Evolutionary conservation across 1,140 invertebrate genomes (phyloP), one percentile per base, ranked within the genome.

Genomic region (Theocolax elegans): DNA sequence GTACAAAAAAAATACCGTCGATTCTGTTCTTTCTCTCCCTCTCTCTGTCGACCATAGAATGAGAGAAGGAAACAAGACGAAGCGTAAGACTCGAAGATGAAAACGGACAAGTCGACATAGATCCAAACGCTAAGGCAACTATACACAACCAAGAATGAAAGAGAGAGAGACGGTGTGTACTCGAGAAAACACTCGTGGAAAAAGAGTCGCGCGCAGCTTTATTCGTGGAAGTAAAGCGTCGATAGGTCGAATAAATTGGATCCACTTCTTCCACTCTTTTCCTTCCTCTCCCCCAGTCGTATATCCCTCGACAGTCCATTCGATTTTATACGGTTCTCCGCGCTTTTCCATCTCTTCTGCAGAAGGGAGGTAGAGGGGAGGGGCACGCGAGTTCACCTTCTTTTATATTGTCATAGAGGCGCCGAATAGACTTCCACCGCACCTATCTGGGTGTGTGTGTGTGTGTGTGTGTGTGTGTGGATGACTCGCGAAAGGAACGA

Each of bases 201-300:
- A 3, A 53, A 15, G 29, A 3, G 23, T 15, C 25, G 13, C 31
- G 29, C 8, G 13, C 1, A 21, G 3, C 29, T 66, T 66, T 58
- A 6, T 48, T 58, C 42, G 25, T n/a, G 13, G 21, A 13, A 60
- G 60, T 60, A 51, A 68, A 68, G 65, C 25, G 54, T 49, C 62
- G 69, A 71, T 66, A 66, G 69, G 19, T 60, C 54, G 69, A 71
- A 71, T 60, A 66, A 65, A 71, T 66, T 65, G 54, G 62, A 71
- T 71, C 46, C n/a, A 59, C 35, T 70, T 70, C 19, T 13, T 1
- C 10, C 10, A 35, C 10, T 35, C 10, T 6, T 35, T 35, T 35
- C 10, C 10, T 35, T 35, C 10, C 10, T 35, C 10, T 35, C 10
- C 10, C 10, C 10, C 10, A 10, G 4, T 35, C 4, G n/a, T 53